Evolutionary conservation across 2,797 vertebrate species (phyloP).

Genomic region (Poeciliopsis presidionis): DNA sequence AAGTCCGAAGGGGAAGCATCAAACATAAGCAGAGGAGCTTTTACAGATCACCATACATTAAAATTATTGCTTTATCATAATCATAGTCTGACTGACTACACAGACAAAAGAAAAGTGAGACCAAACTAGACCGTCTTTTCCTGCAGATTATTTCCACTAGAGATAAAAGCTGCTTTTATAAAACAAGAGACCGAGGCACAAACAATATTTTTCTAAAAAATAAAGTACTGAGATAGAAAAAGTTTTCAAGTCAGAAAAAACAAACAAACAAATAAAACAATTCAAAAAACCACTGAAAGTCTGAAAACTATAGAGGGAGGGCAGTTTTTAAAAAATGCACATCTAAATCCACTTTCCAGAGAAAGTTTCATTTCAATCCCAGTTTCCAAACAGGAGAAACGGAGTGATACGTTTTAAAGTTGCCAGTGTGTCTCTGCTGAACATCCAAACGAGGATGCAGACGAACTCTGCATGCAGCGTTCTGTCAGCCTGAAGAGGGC

Average conservation of each 20-base stretch:
- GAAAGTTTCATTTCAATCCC: not conserved
- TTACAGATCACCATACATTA: not conserved
- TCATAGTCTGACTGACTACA: not conserved
- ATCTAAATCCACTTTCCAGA: not conserved
- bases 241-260: not conserved
- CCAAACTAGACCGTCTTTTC: not conserved
- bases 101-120: not conserved
- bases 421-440: constrained; percentile 34
- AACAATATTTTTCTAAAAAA: not conserved
- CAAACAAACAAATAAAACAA: not conserved
- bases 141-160: not conserved
- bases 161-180: constrained; percentile 1
- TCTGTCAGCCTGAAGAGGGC: not conserved
- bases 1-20: not conserved
- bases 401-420: not conserved
- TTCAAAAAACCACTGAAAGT: not conserved
- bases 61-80: not conserved
- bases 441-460: constrained; percentile 30
- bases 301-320: not conserved
- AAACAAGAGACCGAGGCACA: not conserved
- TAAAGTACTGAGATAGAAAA: not conserved
- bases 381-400: not conserved
- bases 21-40: not conserved
- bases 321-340: not conserved
- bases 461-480: constrained; percentile 9